Base-by-base conservation (phyloP, 2,113 vertebrate genomes). In the Ia io region DNA sequence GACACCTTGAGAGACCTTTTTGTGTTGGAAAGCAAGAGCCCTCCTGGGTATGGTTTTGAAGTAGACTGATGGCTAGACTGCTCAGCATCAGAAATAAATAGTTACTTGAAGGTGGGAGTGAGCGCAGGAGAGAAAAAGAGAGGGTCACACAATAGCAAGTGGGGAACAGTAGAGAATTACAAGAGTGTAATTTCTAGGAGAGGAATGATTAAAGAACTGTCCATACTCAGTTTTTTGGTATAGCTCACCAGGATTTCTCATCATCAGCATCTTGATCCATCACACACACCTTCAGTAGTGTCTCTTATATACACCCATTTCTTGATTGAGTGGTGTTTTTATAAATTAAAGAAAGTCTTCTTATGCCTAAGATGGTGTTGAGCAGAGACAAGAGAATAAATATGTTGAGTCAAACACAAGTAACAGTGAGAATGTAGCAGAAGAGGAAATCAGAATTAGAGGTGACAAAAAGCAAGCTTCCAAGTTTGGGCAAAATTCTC, bases 41-140 rank as follows among this genome's bases (percentile, higher is more conserved):
- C 94, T 96, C 85, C 30, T 49, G 77, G 84, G 69, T 95, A 53
- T 83, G 35, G 16, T 92, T 92, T 93, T 82, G 61, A 95, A 93
- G 5, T 17, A 95, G 73, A 96, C 47, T 90, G 61, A 96, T 84
- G 82, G 35, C 73, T 49, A 7, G 28, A 59, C 37, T 89, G 17
- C 49, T 87, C 51, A 47, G 56, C 63, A 23, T 93, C 59, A 80
- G 80, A 85, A 92, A 95, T 79, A 82, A 96, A 90, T 73, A 53
- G 40, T 79, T 93, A 77, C 51, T 79, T 90, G 77, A 85, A 93
- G 77, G 49, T 95, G 53, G 61, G 84, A 78, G 13, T 78, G 42
- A 84, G 56, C 35, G 6, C 12, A 80, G 28, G 30, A 85, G 59
- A 88, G 28, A 44, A 40, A 90, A 88, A 65, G 25, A 85, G 13